Base-by-base conservation (phyloP, 92 coral and sea anemone species). In the Zoanthus solanderi region DNA sequence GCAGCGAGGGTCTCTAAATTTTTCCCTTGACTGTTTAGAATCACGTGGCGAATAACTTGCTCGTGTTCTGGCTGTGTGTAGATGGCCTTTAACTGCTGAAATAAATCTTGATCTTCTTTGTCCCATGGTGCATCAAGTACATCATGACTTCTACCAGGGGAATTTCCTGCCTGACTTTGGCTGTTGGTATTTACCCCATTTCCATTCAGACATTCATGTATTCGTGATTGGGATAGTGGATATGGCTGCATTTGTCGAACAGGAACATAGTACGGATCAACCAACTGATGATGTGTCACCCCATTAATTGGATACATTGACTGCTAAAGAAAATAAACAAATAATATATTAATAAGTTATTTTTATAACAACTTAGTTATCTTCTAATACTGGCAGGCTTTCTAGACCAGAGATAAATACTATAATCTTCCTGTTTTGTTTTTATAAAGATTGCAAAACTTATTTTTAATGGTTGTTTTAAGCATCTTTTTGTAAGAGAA, bases 41-140 rank as follows among this genome's bases (percentile, higher is more conserved):
- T 30, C 10, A 67, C 72, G 11, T 30, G 72, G 34, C 72, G 34
- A 67, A 67, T 67, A 67, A 67, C 37, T 67, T 23, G 72, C 37
- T 67, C 72, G 12, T 67, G 72, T 10, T 80, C 85, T 5, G 72
- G 48, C 44, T 80, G 72, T 5, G 73, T 32, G 75, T 63, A 80
- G 42, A 80, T 80, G 30, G 8, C 23, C 30, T 80, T 61, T 37
- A 80, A 68, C 13, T 65, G 57, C 17, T 80, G n/a, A 80, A 80
- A 61, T 14, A 81, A 54, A 46, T 47, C 85, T 47, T 81, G 45
- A 44, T 65, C 47, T 2, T 10, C 7, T 15, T 47, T 81, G 23
- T 81, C 75, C 85, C 75, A 81, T 10, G 85, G 74, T 46, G 85
- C 85, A 66, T 81, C 85, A 66, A 16, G 57, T 14, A 81, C 85